Evolutionary conservation across 2,797 vertebrate genomes (phyloP).

Genomic region (Ataeniobius toweri): DNA sequence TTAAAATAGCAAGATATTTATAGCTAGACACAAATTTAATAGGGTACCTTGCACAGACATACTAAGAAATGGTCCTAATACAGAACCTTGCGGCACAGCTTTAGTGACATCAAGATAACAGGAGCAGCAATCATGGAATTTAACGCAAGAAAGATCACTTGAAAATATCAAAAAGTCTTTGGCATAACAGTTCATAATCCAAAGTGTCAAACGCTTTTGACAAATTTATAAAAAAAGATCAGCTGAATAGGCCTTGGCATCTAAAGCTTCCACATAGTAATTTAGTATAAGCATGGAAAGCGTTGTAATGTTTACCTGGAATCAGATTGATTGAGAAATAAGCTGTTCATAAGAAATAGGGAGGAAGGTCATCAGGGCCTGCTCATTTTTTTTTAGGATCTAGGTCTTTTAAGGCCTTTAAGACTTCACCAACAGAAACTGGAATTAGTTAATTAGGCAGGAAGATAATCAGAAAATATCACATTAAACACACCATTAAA

Average conservation of each 20-base stretch:
- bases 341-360: neutral
- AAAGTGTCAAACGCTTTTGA: neutral
- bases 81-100: too few relatives aligned
- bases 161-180: neutral
- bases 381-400: neutral
- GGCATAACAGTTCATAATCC: neutral
- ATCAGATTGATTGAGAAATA: neutral
- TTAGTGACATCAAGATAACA: neutral
- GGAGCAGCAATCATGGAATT: neutral
- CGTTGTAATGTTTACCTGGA: neutral
- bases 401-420: neutral
- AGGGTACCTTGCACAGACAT: too few relatives aligned
- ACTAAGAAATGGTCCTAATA: neutral
- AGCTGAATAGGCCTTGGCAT: neutral
- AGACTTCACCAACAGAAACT: neutral
- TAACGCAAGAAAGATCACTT: neutral
- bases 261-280: neutral
- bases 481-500: neutral
- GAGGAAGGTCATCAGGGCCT: neutral
- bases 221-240: neutral
- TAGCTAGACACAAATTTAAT: too few relatives aligned
- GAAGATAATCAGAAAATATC: neutral
- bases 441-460: neutral
- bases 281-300: neutral
- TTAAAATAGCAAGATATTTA: too few relatives aligned